phyloP scores from a whole-genome alignment of 2,888 invertebrate genomes.

The Hirtodrosophila alboralis region DNA sequence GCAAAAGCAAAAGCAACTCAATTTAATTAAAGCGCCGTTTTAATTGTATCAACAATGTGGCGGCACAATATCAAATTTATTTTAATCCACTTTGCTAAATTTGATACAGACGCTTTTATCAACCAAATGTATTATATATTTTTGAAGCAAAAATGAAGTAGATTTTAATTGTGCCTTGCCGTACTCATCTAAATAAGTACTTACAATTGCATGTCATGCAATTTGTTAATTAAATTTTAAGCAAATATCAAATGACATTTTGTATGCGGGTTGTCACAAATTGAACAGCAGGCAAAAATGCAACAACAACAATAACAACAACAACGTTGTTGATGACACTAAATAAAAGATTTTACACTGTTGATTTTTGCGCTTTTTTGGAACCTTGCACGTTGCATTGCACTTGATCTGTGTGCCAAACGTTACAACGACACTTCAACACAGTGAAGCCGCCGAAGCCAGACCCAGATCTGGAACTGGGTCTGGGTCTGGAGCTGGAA shows the following conservation, averaged over 20 bases:
- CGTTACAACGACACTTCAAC: constrained; percentile 75
- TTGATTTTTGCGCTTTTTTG: constrained; percentile 78
- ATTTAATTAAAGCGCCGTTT: constrained; percentile 60
- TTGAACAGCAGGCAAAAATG: constrained; percentile 31
- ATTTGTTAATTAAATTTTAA: constrained; percentile 76
- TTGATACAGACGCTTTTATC: too few species aligned
- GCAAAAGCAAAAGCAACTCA: constrained; percentile 49
- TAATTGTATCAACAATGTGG: constrained; percentile 25
- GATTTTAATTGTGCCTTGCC: too few species aligned
- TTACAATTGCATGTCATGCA: constrained; percentile 29
- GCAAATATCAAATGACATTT: constrained; percentile 62
- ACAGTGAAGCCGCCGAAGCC: constrained; percentile 24
- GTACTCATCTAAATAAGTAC: too few species aligned
- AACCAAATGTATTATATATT: too few species aligned
- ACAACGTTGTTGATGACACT: constrained; percentile 73
- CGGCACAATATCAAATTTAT: constrained; percentile 17
- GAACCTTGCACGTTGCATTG: constrained; percentile 79
- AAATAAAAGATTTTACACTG: constrained; percentile 80
- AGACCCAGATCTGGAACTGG: constrained; percentile 30
- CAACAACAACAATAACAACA: constrained; percentile 27
- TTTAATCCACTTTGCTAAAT: constrained; percentile 43
- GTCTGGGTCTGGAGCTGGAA: constrained; percentile 14
- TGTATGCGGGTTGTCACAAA: constrained; percentile 63
- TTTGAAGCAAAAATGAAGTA: too few species aligned
- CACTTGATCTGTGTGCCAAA: constrained; percentile 80